phyloP scores from a whole-genome alignment of 1,140 invertebrate species.

The Proales similis region DNA sequence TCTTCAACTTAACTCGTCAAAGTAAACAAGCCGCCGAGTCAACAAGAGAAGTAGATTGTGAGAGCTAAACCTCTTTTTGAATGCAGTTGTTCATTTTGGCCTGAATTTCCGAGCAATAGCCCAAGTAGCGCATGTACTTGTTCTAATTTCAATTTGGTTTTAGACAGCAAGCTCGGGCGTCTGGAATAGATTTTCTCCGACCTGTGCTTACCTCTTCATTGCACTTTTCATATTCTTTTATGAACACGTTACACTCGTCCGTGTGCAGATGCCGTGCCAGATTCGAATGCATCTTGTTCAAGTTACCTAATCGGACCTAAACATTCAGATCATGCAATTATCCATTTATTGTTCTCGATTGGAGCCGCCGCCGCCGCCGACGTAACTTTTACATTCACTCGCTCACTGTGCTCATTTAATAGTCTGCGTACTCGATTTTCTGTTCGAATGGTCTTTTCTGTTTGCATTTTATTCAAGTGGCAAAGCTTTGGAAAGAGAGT shows the following conservation, averaged over 20 bases:
- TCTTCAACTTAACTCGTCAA: constrained; percentile 4
- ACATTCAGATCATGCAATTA: too few species aligned
- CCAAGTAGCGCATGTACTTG: constrained; percentile 6
- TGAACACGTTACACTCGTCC: constrained; percentile 27
- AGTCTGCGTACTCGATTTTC: too few species aligned
- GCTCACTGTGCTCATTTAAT: too few species aligned
- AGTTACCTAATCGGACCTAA: too few species aligned
- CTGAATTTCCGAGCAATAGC: constrained; percentile 17
- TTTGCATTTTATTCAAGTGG: too few species aligned
- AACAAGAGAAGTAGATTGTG: neutral
- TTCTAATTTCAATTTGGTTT: constrained; percentile 26
- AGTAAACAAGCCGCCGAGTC: neutral
- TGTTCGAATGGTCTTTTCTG: too few species aligned
- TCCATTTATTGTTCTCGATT: too few species aligned
- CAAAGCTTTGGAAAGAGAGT: too few species aligned
- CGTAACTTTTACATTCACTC: too few species aligned
- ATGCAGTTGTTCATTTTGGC: constrained; percentile 32
- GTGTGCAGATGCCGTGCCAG: constrained; percentile 25
- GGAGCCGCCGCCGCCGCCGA: too few species aligned
- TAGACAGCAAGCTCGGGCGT: too few species aligned
- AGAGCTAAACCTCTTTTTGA: constrained; percentile 6
- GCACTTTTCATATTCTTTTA: constrained; percentile 31
- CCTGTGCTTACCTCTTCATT: constrained; percentile 2
- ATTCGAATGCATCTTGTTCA: constrained; percentile 28
- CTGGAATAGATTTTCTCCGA: neutral